Percentiles rank a stretch among this genome's conserved stretches.
Evolutionary conservation across 1,140 invertebrate species (phyloP).

Genomic region (Neuroterus valhalla): DNA sequence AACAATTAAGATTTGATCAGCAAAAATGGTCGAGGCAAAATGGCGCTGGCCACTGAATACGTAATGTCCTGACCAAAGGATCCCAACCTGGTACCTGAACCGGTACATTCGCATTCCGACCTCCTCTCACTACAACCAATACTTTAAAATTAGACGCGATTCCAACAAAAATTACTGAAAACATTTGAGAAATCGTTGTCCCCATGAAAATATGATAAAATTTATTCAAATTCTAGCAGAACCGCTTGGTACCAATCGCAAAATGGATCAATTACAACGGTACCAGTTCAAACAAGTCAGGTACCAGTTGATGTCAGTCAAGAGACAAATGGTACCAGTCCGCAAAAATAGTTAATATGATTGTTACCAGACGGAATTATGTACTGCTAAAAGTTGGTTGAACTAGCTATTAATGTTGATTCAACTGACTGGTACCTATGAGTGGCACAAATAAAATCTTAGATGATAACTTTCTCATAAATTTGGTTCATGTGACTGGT

Average conservation of each 20-base stretch:
- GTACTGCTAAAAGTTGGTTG: too few relatives aligned
- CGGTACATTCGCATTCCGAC: neutral
- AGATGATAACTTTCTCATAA: neutral
- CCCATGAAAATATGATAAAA: too few relatives aligned
- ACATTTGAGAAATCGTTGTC: too few relatives aligned
- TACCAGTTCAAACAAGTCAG: too few relatives aligned
- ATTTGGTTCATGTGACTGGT: neutral
- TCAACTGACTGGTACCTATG: too few relatives aligned
- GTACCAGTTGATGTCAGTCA: too few relatives aligned
- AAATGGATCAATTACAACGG: neutral
- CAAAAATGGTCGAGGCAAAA: slow-evolving; percentile 76
- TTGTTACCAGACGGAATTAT: too few relatives aligned
- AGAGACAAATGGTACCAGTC: too few relatives aligned
- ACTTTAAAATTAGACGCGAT: neutral
- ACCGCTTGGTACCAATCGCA: neutral
- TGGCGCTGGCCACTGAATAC: slow-evolving; percentile 74
- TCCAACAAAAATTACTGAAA: neutral
- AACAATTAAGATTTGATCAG: slow-evolving; percentile 77
- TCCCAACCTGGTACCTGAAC: slow-evolving; percentile 48
- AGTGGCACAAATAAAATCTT: neutral
- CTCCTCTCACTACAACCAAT: neutral
- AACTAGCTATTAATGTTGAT: too few relatives aligned
- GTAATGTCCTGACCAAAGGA: slow-evolving; percentile 62
- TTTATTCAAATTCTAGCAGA: too few relatives aligned
- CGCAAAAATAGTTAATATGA: too few relatives aligned